Evolutionary conservation across 1,140 invertebrate genomes (phyloP).

Genomic region (Parasteatoda tepidariorum): DNA sequence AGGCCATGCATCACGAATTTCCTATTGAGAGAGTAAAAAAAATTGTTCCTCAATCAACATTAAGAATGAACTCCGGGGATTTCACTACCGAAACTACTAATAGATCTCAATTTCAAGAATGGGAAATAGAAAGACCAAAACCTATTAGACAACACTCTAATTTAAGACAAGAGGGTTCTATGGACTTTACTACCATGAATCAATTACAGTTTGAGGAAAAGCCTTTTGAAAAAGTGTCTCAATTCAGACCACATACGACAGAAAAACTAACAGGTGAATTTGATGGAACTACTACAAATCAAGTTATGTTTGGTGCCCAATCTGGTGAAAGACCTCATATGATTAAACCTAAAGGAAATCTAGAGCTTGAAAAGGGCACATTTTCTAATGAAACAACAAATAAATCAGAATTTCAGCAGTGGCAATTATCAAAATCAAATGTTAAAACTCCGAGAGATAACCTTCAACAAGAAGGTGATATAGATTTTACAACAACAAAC

Average conservation of each 20-base stretch:
- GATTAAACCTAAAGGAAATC: conserved; percentile 13
- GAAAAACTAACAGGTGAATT: conserved; percentile 13
- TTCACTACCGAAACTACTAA: conserved; percentile 60
- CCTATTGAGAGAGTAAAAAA: conserved; percentile 15
- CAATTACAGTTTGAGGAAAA: not conserved
- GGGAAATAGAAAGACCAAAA: not conserved
- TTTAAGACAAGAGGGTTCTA: conserved; percentile 65
- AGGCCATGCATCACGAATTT: not conserved
- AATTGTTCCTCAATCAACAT: conserved; percentile 29
- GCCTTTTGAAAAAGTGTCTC: not conserved
- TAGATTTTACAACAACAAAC: conserved; percentile 68
- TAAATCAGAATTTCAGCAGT: conserved; percentile 28
- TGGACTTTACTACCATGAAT: conserved; percentile 67
- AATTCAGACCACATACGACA: not conserved
- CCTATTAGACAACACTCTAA: not conserved
- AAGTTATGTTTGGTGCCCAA: not conserved
- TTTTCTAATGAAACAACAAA: conserved; percentile 16
- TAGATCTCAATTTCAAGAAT: conserved; percentile 65
- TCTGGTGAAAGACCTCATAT: not conserved
- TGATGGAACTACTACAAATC: conserved; percentile 11
- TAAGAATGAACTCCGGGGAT: conserved; percentile 28
- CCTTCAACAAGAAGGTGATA: conserved; percentile 65
- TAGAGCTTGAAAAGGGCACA: conserved; percentile 8
- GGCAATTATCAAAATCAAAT: conserved; percentile 11
- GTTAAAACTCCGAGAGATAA: conserved; percentile 4